These are phyloP conservation scores for Nomada flava DNA, from an alignment of 2,888 invertebrate genomes.

Conservation along the genomic window DNA sequence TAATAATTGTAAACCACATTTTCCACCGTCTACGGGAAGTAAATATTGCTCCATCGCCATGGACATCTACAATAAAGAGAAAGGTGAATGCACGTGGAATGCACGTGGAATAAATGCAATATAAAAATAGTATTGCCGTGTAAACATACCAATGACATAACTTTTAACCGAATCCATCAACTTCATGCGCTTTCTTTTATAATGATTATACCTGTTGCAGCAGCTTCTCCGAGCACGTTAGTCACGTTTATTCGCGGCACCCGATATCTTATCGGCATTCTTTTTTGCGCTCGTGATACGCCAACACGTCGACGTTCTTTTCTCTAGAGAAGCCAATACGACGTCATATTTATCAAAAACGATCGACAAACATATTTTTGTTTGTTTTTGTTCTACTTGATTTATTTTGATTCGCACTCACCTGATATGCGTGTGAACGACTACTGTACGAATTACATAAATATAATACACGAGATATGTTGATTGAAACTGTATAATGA, in stretches of 20 bases:
- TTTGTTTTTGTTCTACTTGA: neutral
- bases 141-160: conserved; percentile 36
- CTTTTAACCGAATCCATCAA: conserved; percentile 29
- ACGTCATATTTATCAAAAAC: conserved; percentile 31
- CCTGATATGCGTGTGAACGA: neutral
- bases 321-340: conserved; percentile 22
- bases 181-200: conserved; percentile 9
- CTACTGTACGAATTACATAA: too few species aligned
- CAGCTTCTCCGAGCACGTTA: conserved; percentile 28
- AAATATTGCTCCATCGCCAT: neutral
- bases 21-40: neutral
- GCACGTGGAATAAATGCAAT: conserved; percentile 35
- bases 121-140: conserved; percentile 56
- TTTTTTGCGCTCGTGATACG: conserved; percentile 19
- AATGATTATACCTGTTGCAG: conserved; percentile 13
- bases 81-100: neutral
- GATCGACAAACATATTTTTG: neutral
- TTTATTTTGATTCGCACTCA: neutral
- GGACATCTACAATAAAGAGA: neutral
- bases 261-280: conserved; percentile 60
- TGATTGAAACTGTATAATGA: too few species aligned
- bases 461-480: too few species aligned
- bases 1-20: neutral
- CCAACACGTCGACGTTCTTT: conserved; percentile 21
- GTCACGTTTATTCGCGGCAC: conserved; percentile 55